Base-by-base conservation (phyloP, 2,888 invertebrate genomes). In the Morpho deidamia region DNA sequence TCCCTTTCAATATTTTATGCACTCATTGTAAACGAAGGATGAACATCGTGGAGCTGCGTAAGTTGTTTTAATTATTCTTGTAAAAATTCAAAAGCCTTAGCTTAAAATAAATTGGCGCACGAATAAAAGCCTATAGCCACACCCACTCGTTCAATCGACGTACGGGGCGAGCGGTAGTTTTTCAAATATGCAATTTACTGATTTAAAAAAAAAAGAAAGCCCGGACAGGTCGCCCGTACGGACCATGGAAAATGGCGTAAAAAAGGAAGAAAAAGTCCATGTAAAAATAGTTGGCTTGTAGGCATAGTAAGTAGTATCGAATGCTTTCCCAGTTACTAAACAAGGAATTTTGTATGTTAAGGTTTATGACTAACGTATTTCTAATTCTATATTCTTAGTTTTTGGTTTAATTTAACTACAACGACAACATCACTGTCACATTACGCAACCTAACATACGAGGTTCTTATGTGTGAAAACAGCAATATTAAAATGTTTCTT, bases 161-260 rank as follows among this genome's bases (percentile, higher is more conserved):
- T 67, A 60, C 63, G 58, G 61, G 56, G 56, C 60, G 63, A 63
- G 63, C 74, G 75, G 80, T 86, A 87, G 85, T 87, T 86, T 87
- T 85, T 85, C 84, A 85, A 84, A 88, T 88, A 87, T 86, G 86
- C 86, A 87, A 86, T 87, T 88, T 87, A 83, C 83, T 84, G 86
- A 87, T 87, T 87, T 81, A 77, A 83, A 83, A 83, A 82, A 80
- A 72, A 78, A 79, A 63, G 66, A 66, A 64, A 58, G 53, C 70
- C 66, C 51, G 72, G 71, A 70, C 72, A 71, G 74, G 73, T 72
- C 81, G 70, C 74, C 74, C 77, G 71, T 65, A 67, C 77, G 81
- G 79, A 74, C 72, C 73, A 74, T 72, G 78, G 81, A 80, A 83
- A 84, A 83, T 78, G 80, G 81, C 76, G 78, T 69, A 79, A 76